Percentiles rank a stretch among this genome's conserved stretches.
These are phyloP conservation scores for Limnephilus lunatus DNA, from an alignment of 2,888 invertebrate species.

Conservation along the genomic window DNA sequence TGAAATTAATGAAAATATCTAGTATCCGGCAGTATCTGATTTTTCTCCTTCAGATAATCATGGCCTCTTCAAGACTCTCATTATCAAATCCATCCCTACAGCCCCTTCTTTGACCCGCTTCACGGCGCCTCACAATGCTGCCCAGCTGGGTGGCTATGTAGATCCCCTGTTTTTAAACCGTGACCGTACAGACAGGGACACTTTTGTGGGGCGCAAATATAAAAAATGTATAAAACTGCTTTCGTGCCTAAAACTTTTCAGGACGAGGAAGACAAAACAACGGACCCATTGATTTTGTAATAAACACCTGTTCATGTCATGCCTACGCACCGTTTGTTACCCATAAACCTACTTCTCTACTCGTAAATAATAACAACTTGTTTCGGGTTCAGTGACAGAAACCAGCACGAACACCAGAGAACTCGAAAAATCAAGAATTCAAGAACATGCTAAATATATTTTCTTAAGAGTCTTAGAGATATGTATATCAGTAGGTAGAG, in stretches of 20 bases:
- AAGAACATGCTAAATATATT: neutral
- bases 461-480: neutral
- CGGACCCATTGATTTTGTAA: neutral
- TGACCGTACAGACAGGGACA: no score
- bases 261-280: neutral
- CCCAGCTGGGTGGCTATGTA: no score
- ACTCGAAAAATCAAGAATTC: neutral
- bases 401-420: neutral
- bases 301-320: neutral
- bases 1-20: neutral
- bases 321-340: neutral
- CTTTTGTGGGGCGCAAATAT: no score
- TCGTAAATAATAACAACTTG: neutral
- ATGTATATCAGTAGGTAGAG: neutral
- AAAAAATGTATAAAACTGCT: no score
- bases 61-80: no score
- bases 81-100: no score
- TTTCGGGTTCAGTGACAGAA: neutral
- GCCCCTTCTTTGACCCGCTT: no score
- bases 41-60: no score
- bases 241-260: neutral
- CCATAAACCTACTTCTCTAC: neutral
- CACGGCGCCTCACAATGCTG: no score
- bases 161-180: no score
- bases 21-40: no score